Evolutionary conservation across 2,888 invertebrate species (phyloP).

Genomic region (Acrobeloides nanus): DNA sequence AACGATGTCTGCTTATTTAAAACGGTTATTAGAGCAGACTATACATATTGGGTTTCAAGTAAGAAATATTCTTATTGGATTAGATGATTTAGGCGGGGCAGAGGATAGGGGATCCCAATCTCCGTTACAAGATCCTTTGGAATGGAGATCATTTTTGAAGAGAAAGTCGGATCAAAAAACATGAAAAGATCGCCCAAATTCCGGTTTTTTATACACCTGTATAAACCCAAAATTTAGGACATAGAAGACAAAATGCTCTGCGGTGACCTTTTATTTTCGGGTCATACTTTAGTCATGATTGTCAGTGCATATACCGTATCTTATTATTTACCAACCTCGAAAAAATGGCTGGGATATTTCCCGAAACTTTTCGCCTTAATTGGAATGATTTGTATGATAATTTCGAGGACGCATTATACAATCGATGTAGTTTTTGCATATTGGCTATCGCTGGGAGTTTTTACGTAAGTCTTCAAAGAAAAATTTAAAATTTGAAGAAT

Average conservation of each 20-base stretch:
- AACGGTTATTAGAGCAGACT: slow-evolving; percentile 40
- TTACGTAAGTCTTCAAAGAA: slow-evolving; percentile 19
- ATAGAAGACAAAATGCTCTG: slow-evolving; percentile 32
- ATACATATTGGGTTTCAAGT: slow-evolving; percentile 49
- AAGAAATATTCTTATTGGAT: background rate
- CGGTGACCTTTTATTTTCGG: slow-evolving; percentile 32
- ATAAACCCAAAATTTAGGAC: slow-evolving; percentile 17
- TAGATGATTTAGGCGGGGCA: background rate
- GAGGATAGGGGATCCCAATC: background rate
- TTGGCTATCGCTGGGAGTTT: slow-evolving; percentile 23
- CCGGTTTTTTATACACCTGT: no score
- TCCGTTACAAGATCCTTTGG: background rate
- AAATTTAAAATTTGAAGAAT: background rate
- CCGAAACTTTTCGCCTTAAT: slow-evolving; percentile 16
- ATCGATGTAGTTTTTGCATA: slow-evolving; percentile 35
- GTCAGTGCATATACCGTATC: slow-evolving; percentile 23
- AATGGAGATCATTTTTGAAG: background rate
- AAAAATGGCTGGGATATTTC: slow-evolving; percentile 13
- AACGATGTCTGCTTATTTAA: slow-evolving; percentile 27
- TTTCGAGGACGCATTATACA: slow-evolving; percentile 31
- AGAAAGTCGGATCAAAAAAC: no score
- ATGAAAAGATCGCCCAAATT: no score
- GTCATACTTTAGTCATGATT: slow-evolving; percentile 34
- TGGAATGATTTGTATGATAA: slow-evolving; percentile 18
- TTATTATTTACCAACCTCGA: slow-evolving; percentile 23